Base-by-base conservation (phyloP, 2,888 invertebrate species). In the Litoditis marina region DNA sequence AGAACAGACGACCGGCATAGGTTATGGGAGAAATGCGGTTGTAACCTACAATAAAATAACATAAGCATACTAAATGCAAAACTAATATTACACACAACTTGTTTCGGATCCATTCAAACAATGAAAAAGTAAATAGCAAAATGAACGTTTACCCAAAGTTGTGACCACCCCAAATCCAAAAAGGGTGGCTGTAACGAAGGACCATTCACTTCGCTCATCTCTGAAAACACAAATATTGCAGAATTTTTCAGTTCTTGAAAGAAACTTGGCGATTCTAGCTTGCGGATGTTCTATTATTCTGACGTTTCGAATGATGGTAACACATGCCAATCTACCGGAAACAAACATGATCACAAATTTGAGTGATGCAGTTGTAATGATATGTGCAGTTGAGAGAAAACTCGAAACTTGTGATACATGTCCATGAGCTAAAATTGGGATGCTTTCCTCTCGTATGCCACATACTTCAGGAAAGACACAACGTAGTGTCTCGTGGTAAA, bases 131-230 rank as follows among this genome's bases (percentile, higher is more conserved):
- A 16, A 11, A 47, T n/a, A 47, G 47, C 47, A 16, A n/a, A n/a
- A n/a, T n/a, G n/a, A n/a, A n/a, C n/a, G n/a, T 22, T 2, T 39
- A 71, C 74, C 80, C 25, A 81, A 60, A 28, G 81, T 81, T 30
- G 81, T 81, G 32, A 82, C 78, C 28, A 81, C 78, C 11, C 81
- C 81, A 56, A 81, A 81, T n/a, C 81, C 80, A 61, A 77, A 81
- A 36, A 81, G 66, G 11, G 81, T 82, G 1, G 78, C 81, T 1
- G 81, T 81, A 27, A 81, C 76, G 53, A 73, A 74, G 16, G 74
- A 72, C 81, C 81, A 81, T 58, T 80, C 74, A 42, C 71, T 68
- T 30, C 75, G 27, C 39, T 71, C 71, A 42, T 73, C 73, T 55
- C 71, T 68, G 46, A 67, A 74, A 36, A 49, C 7, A 42, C n/a